Conservation (phyloP, 2,113 vertebrate species). For the Otus sunia region DNA sequence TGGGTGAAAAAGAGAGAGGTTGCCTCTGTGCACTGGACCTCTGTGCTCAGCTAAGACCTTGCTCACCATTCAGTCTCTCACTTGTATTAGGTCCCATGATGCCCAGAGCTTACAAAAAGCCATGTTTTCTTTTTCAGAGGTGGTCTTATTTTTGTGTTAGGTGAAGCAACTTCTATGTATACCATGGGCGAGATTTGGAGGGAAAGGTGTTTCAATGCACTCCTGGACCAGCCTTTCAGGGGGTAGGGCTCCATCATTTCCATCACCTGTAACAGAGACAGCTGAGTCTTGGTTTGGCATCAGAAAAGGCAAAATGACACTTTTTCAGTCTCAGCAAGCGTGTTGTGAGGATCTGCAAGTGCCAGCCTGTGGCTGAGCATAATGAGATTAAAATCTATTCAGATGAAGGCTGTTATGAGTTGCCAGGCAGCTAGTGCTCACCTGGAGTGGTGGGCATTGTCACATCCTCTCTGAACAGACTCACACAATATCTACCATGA, state of each 20-base stretch:
- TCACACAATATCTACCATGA: background rate
- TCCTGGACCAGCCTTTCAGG: background rate
- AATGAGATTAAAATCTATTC: background rate
- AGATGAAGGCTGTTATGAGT: background rate
- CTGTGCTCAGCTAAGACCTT: background rate
- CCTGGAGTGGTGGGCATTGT: background rate
- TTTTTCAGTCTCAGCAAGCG: background rate
- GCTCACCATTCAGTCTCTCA: background rate
- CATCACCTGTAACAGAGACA: background rate
- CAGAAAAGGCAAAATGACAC: background rate
- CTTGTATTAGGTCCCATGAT: background rate
- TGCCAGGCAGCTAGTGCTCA: background rate
- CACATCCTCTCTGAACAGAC: background rate
- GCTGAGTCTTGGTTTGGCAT: background rate
- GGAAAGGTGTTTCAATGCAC: fast-evolving
- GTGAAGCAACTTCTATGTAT: background rate
- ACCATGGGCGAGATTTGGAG: background rate
- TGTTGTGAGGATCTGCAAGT: background rate
- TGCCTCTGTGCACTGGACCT: background rate
- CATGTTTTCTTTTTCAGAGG: background rate
- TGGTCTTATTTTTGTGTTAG: background rate
- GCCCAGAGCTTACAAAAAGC: background rate
- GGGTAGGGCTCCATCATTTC: background rate
- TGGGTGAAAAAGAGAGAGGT: background rate
- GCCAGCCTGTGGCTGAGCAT: background rate